Evolutionary conservation across 30 jellyfish, hydroid and myxozoan genomes (phyloP), one percentile per base, ranked within the genome.

Genomic region (Mastigias papua): DNA sequence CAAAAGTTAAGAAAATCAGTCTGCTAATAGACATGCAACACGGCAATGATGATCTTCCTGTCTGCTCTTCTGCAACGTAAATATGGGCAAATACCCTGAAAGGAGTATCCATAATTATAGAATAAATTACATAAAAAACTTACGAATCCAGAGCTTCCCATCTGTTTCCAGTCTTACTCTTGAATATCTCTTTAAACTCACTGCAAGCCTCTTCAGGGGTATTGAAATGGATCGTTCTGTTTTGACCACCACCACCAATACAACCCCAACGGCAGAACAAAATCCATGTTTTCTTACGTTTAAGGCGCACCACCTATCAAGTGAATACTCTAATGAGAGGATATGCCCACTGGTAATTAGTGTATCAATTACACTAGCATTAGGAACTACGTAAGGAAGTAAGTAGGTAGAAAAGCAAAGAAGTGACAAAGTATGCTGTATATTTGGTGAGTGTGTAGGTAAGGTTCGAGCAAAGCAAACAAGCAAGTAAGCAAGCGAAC

Each of bases 251-350:
- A 27, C 63, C 77, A 15, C 90, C 89, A 22, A 84, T 70, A 17
- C 96, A 67, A 27, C 97, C 97, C 97, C 97, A 91, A 9, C 89
- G 80, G 76, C 84, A 84, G 61, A 91, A 91, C 42, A 91, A 87
- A 13, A 91, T 61, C 96, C 96, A 91, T 32, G 84, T 57, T 23
- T 61, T 60, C 51, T 83, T 82, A 10, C 92, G 96, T 71, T 84
- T 91, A 82, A 84, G 94, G 60, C 49, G 74, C n/a, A 91, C 86
- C 35, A 91, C 86, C 97, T 91, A 34, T 58, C 23, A 72, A 37
- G 60, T 15, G 66, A 37, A 37, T 37, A 37, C 54, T 37, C 5
- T 5, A 37, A 37, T 3, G 54, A 37, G 54, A n/a, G n/a, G n/a
- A n/a, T n/a, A n/a, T n/a, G n/a, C n/a, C n/a, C n/a, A n/a, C n/a